Conservation (phyloP, 92 coral and sea anemone species). For the Epizoanthus illoricatus region DNA sequence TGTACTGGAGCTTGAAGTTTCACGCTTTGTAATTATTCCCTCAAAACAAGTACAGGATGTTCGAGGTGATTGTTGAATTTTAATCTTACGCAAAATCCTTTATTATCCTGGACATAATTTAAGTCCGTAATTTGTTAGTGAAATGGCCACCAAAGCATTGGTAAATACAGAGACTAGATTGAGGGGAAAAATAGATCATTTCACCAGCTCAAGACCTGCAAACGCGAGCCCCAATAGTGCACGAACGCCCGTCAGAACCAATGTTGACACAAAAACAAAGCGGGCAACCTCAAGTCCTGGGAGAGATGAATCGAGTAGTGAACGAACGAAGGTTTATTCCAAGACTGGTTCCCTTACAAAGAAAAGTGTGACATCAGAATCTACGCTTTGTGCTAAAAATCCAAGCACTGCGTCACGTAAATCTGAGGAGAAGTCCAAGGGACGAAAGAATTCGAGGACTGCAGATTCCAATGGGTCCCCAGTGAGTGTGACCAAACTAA, state of each 20-base stretch:
- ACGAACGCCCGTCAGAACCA: slow-evolving; percentile 47
- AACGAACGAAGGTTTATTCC: slow-evolving; percentile 36
- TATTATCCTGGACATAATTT: neutral
- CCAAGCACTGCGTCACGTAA: slow-evolving; percentile 34
- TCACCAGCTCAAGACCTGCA: slow-evolving; percentile 41
- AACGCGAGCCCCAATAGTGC: slow-evolving; percentile 39
- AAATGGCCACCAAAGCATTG: slow-evolving; percentile 64
- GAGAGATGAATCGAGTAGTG: slow-evolving; percentile 47
- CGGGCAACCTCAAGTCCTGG: slow-evolving; percentile 48
- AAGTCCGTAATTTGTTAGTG: neutral
- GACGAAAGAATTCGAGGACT: slow-evolving; percentile 20
- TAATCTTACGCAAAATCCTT: neutral
- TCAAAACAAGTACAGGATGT: neutral
- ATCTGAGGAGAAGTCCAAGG: slow-evolving; percentile 39
- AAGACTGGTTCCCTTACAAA: slow-evolving; percentile 69
- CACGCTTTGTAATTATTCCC: too few relatives aligned
- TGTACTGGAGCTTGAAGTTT: neutral
- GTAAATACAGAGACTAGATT: slow-evolving; percentile 56
- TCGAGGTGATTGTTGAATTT: slow-evolving; percentile 6
- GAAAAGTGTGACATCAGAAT: slow-evolving; percentile 47
- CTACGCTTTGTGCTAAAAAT: slow-evolving; percentile 20
- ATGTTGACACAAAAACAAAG: slow-evolving; percentile 56
- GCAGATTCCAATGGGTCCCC: slow-evolving; percentile 44
- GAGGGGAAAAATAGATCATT: slow-evolving; percentile 50
- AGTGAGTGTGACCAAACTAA: slow-evolving; percentile 76